Evolutionary conservation across 37 sponge, comb jelly and placozoan genomes (phyloP), one percentile per base, ranked within the genome.

Genomic region (Chondrosia reniformis): DNA sequence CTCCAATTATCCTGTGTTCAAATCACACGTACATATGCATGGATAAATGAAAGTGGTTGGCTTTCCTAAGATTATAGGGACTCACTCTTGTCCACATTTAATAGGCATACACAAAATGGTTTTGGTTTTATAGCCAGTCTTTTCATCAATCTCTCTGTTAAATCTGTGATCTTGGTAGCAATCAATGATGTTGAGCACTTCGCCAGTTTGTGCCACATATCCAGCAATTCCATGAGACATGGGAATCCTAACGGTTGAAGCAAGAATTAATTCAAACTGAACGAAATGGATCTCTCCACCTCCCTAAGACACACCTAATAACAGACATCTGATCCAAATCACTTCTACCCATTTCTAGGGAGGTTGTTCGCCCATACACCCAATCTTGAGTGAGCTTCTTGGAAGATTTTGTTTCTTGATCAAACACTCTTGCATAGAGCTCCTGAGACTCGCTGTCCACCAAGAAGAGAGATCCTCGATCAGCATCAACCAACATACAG

Each of bases 41-140:
- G n/a, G n/a, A n/a, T n/a, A n/a, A n/a, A n/a, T n/a, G n/a, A n/a
- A n/a, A n/a, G n/a, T n/a, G n/a, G n/a, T n/a, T n/a, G n/a, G n/a
- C n/a, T n/a, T 41, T 9, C n/a, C n/a, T n/a, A n/a, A n/a, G n/a
- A n/a, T n/a, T n/a, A n/a, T n/a, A n/a, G 46, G 22, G 1, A 84
- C 84, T 87, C 42, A 87, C 88, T 67, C 83, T 57, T 57, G 46
- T 6, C 76, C 69, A 8, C 61, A 57, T 43, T 55, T 76, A n/a
- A 92, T 67, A 3, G 93, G 93, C 55, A 84, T 82, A 65, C 89
- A 85, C 12, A 92, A 84, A 1, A 88, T 34, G 3, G 81, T 82
- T 6, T 73, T 45, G 30, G 86, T 83, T 27, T 33, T 46, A 66
- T 81, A 82, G 2, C 89, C 89, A 72, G 84, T 88, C 9, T 62